These are phyloP conservation scores for Hucho hucho DNA, from an alignment of 2,113 vertebrate species.

Conservation along the genomic window DNA sequence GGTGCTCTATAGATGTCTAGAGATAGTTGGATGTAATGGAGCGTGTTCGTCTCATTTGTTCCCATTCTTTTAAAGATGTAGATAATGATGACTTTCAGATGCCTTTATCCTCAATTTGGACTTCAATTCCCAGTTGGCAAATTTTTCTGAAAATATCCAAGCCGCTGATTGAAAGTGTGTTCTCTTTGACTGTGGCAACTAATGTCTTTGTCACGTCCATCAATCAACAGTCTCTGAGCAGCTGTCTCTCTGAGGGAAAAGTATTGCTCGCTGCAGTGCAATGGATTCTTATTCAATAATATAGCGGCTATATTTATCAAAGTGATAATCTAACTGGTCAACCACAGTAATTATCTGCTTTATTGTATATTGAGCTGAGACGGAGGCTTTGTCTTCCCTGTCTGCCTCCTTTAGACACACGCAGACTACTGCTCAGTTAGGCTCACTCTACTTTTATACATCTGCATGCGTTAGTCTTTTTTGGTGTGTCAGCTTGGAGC, in stretches of 20 bases:
- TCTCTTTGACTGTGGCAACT: slow-evolving; percentile 56
- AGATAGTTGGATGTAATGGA: not conserved
- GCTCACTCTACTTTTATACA: slow-evolving; percentile 12
- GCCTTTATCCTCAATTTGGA: slow-evolving; percentile 71
- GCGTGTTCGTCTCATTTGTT: slow-evolving; percentile 23
- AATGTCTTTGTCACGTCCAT: slow-evolving; percentile 70
- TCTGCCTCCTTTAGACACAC: slow-evolving; percentile 17
- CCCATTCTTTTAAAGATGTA: slow-evolving; percentile 50
- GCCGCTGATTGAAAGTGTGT: slow-evolving; percentile 62
- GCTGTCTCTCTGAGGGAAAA: slow-evolving; percentile 52
- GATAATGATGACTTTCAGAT: slow-evolving; percentile 68
- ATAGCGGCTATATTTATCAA: slow-evolving; percentile 56
- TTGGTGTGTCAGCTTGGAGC: not conserved
- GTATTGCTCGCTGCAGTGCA: slow-evolving; percentile 49
- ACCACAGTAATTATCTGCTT: slow-evolving; percentile 45
- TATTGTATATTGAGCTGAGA: slow-evolving; percentile 28
- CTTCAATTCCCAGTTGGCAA: slow-evolving; percentile 66
- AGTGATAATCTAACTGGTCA: slow-evolving; percentile 43
- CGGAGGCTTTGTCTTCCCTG: slow-evolving; percentile 4
- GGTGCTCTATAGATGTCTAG: not conserved
- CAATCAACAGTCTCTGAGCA: slow-evolving; percentile 61
- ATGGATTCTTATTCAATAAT: slow-evolving; percentile 43
- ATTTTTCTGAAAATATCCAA: slow-evolving; percentile 62
- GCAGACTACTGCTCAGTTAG: slow-evolving; percentile 15
- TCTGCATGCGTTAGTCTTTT: slow-evolving; percentile 1